phyloP scores from a whole-genome alignment of 1,140 invertebrate genomes.

The Chymomyza costata region DNA sequence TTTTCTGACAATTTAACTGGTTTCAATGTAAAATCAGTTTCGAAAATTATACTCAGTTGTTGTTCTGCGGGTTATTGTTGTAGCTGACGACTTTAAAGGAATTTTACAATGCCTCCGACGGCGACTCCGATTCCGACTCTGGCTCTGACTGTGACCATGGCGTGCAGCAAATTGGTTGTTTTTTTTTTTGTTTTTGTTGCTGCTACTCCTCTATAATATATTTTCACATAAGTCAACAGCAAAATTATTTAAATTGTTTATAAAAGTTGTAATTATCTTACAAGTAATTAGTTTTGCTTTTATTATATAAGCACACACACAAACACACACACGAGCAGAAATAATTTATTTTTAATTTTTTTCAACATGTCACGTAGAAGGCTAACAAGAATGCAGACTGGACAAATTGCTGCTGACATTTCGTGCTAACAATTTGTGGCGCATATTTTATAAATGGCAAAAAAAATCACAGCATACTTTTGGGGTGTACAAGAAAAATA shows the following conservation, averaged over 20 bases:
- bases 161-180: slow-evolving; percentile 65
- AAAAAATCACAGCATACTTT: slow-evolving; percentile 53
- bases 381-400: slow-evolving; percentile 4
- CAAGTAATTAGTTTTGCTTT: slow-evolving; percentile 57
- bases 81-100: slow-evolving; percentile 54
- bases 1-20: slow-evolving; percentile 75
- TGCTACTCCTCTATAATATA: slow-evolving; percentile 31
- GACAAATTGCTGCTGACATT: slow-evolving; percentile 13
- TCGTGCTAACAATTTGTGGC: too few relatives aligned
- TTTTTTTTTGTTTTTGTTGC: slow-evolving; percentile 27
- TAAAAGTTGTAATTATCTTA: slow-evolving; percentile 37
- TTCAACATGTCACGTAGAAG: slow-evolving; percentile 6
- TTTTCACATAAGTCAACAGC: slow-evolving; percentile 54
- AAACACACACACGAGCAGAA: too few relatives aligned
- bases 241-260: slow-evolving; percentile 69
- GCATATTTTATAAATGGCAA: background rate
- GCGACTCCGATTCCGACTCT: slow-evolving; percentile 15
- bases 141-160: slow-evolving; percentile 48
- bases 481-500: slow-evolving; percentile 27
- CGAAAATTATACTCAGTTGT: slow-evolving; percentile 69
- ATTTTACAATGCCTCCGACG: slow-evolving; percentile 52
- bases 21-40: slow-evolving; percentile 75
- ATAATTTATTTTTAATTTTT: slow-evolving; percentile 52
- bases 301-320: too few relatives aligned
- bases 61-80: slow-evolving; percentile 35